Evolutionary conservation across 2,888 invertebrate species (phyloP), one percentile per base, ranked within the genome.

Genomic region (Blastobasis lacticolella): DNA sequence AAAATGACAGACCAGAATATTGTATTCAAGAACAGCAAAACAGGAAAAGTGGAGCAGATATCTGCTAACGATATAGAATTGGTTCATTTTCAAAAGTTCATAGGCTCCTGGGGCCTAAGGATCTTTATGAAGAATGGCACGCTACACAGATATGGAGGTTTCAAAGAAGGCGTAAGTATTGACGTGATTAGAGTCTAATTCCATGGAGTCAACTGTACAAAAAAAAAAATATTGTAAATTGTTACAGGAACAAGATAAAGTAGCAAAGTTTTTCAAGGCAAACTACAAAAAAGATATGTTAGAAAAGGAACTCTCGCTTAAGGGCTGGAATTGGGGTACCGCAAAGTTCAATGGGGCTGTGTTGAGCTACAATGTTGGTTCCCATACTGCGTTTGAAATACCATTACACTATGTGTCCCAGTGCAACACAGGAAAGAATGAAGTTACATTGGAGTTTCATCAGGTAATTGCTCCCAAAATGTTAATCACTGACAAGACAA

Each of bases 291-390:
- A 94, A 62, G 94, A 95, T 53, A 92, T 98, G 92, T 87, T 96
- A 47, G 97, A 96, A 67, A 96, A 95, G 67, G 99, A 99, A 69
- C 82, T 97, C 50, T 95, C 97, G 58, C 89, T 98, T 1, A 98
- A 97, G 76, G 99, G 99, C 0, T 99, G 99, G 99, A 99, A 99
- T 81, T 99, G 99, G 97, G 99, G 99, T 38, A 95, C 95, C 0
- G 97, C 97, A 0, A 95, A 95, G 64, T 99, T 99, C 73, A 93
- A 93, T 64, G 99, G 97, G 4, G 93, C 95, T 0, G 92, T 95
- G 0, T 81, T 97, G 0, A 94, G 93, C 70, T 97, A 95, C 71
- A 96, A 97, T 73, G 93, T 96, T 45, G 95, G 94, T 4, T 90
- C 90, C 38, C 91, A 93, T 62, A 94, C 95, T 9, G 96, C 96